Conservation (phyloP, 2,113 vertebrate genomes). For the Elgaria multicarinata region DNA sequence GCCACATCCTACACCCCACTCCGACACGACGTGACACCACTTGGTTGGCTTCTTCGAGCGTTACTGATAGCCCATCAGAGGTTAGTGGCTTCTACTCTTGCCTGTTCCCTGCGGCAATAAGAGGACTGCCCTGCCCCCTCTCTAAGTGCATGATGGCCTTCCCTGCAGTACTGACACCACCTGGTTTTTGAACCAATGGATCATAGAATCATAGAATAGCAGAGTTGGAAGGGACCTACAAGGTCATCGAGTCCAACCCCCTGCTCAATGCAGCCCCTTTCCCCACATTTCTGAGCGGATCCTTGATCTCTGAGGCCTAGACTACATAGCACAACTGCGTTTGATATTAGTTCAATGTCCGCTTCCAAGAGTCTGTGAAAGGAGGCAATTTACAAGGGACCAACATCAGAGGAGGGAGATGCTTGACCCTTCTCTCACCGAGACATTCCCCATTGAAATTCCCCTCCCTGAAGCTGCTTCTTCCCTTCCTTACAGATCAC, state of each 20-base stretch:
- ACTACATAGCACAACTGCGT: not conserved
- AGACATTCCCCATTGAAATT: too few species aligned
- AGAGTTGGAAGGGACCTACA: too few species aligned
- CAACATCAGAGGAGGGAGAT: too few species aligned
- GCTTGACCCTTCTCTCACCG: too few species aligned
- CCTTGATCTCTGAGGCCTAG: not conserved
- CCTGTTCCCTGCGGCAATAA: not conserved
- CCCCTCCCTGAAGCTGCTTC: too few species aligned
- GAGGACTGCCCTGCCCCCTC: not conserved
- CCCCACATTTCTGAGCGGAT: not conserved
- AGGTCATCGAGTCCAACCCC: too few species aligned
- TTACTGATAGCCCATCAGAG: slow-evolving; percentile 59
- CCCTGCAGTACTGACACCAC: not conserved
- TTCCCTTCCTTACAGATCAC: too few species aligned
- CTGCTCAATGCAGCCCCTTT: too few species aligned
- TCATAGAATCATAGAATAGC: too few species aligned
- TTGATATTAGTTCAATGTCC: too few species aligned
- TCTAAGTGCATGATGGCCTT: slow-evolving; percentile 5
- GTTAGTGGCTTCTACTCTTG: slow-evolving; percentile 45
- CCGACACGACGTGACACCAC: slow-evolving; percentile 61
- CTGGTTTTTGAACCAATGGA: rapidly evolving
- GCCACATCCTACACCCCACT: not conserved
- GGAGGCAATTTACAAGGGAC: too few species aligned
- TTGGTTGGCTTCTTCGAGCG: slow-evolving; percentile 69
- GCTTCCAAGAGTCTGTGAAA: too few species aligned